phyloP scores from a whole-genome alignment of 2,888 invertebrate genomes.

The Iphiclides podalirius region DNA sequence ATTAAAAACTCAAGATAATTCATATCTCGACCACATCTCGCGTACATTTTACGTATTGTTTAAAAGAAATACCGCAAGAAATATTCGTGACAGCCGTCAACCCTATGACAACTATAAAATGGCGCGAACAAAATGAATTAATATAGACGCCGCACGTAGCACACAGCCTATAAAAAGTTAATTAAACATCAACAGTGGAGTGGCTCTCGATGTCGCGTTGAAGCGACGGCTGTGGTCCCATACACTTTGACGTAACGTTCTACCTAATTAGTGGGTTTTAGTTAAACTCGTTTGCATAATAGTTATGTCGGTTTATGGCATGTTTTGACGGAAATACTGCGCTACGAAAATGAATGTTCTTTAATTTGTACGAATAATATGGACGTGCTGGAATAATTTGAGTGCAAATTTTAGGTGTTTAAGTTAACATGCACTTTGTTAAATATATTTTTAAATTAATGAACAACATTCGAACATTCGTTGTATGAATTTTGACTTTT shows the following conservation, averaged over 20 bases:
- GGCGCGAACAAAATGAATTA: constrained; percentile 40
- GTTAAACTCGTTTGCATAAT: constrained; percentile 26
- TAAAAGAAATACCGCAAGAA: too few relatives aligned
- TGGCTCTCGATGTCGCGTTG: constrained; percentile 17
- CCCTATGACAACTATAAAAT: constrained; percentile 36
- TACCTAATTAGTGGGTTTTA: constrained; percentile 27
- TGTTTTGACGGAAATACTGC: constrained; percentile 9
- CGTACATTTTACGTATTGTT: too few relatives aligned
- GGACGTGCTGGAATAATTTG: not conserved
- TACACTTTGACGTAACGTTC: constrained; percentile 15
- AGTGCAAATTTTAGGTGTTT: too few relatives aligned
- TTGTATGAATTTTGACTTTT: too few relatives aligned
- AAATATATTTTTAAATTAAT: too few relatives aligned
- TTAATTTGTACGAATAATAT: not conserved
- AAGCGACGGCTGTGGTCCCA: constrained; percentile 13
- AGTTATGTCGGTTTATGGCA: constrained; percentile 12
- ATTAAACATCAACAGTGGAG: constrained; percentile 39
- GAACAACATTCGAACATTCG: too few relatives aligned
- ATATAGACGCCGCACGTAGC: constrained; percentile 37
- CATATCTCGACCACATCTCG: too few relatives aligned
- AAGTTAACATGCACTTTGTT: too few relatives aligned
- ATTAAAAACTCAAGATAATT: too few relatives aligned
- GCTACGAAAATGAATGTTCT: not conserved
- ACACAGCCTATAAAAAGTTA: constrained; percentile 44
- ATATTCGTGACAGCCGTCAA: constrained; percentile 24